phyloP scores from a whole-genome alignment of 64 coral and sea anemone species.

The Cladopsammia gracilis region DNA sequence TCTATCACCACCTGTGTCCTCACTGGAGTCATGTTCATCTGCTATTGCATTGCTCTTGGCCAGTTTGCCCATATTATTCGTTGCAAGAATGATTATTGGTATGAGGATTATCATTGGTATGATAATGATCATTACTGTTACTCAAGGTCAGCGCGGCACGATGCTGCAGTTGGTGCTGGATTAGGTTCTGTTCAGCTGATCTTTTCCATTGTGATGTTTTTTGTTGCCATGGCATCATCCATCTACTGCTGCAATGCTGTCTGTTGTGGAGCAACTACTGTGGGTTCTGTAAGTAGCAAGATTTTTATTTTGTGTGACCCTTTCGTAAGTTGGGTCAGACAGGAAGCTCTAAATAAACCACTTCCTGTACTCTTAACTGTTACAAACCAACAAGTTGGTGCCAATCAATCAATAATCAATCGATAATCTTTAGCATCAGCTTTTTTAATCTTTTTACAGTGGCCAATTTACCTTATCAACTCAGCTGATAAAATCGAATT shows the following conservation, averaged over 20 bases:
- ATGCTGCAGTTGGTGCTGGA: conserved; percentile 30
- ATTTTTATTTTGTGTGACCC: not conserved
- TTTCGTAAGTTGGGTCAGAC: too few relatives aligned
- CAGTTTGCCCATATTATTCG: conserved; percentile 3
- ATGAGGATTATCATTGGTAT: too few relatives aligned
- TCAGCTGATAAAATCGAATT: too few relatives aligned
- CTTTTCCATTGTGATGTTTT: conserved; percentile 42
- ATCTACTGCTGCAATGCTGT: conserved; percentile 45
- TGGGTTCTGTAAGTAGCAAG: not conserved
- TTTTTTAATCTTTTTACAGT: too few relatives aligned
- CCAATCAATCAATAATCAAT: too few relatives aligned
- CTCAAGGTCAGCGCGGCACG: too few relatives aligned
- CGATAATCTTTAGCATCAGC: too few relatives aligned
- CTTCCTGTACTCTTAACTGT: too few relatives aligned
- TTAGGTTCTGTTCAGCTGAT: conserved; percentile 21
- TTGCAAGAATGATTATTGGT: not conserved
- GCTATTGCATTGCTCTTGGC: conserved; percentile 58
- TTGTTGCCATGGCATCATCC: conserved; percentile 56
- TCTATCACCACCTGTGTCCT: conserved; percentile 77
- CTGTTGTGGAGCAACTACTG: conserved; percentile 20
- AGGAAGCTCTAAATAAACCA: not conserved
- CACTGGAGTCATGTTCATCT: conserved; percentile 75
- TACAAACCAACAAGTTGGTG: too few relatives aligned
- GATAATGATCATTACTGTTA: not conserved
- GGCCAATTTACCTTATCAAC: too few relatives aligned